Conservation (phyloP, 2,888 invertebrate genomes). For the Melikaiella ostensackeni region DNA sequence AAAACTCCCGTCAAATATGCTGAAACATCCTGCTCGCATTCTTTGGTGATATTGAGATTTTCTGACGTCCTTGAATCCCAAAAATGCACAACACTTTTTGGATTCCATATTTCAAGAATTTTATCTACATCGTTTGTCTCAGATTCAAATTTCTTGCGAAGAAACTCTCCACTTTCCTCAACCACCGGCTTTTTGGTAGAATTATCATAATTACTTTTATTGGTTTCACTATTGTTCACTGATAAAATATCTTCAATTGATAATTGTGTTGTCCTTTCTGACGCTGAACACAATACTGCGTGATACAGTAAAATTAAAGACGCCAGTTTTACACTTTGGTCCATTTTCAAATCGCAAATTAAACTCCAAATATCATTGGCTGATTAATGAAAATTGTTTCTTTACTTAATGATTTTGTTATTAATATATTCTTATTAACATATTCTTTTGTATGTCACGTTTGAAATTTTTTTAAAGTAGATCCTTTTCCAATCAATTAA, state of each 20-base stretch:
- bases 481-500: background rate
- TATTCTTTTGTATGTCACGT: background rate
- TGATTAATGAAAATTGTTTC: background rate
- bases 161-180: background rate
- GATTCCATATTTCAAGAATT: conserved; percentile 63
- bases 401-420: background rate
- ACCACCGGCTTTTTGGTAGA: background rate
- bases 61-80: conserved; percentile 74
- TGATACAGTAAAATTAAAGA: background rate
- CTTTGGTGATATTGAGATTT: conserved; percentile 76
- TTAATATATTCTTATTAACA: too few relatives aligned
- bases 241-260: background rate
- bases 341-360: conserved; percentile 5
- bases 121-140: conserved; percentile 42
- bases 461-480: background rate
- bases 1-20: conserved; percentile 77
- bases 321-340: background rate
- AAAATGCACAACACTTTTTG: conserved; percentile 50
- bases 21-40: conserved; percentile 78
- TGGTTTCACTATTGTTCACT: background rate
- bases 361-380: background rate
- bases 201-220: background rate
- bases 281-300: background rate
- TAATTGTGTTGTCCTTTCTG: background rate
- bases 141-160: background rate